A percentile compares a stretch with the other conserved stretches of the same genome.
Evolutionary conservation across 2,888 invertebrate species (phyloP).

Genomic region (Rhamnusium bicolor): DNA sequence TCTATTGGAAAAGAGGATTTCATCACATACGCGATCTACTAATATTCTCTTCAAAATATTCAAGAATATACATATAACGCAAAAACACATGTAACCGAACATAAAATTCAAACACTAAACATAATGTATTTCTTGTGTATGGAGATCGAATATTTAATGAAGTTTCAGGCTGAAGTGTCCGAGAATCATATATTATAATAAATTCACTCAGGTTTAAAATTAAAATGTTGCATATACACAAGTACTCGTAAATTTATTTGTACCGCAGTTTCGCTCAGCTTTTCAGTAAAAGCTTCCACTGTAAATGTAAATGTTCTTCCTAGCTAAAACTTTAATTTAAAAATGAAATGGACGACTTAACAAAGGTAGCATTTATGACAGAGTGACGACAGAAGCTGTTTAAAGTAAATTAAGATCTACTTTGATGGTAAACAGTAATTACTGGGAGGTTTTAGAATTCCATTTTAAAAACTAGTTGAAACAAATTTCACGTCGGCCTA

Average conservation of each 20-base stretch:
- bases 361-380: slow-evolving; percentile 12
- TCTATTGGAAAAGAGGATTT: too few relatives aligned
- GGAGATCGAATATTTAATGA: background rate
- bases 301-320: slow-evolving; percentile 4
- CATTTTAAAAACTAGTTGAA: slow-evolving; percentile 64
- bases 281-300: background rate
- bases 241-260: background rate
- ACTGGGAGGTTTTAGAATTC: slow-evolving; percentile 27
- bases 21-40: too few relatives aligned
- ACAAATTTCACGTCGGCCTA: slow-evolving; percentile 70
- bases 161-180: background rate
- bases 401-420: slow-evolving; percentile 31
- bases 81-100: too few relatives aligned
- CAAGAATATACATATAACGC: too few relatives aligned
- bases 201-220: background rate
- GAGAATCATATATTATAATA: background rate
- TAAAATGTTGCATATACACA: background rate
- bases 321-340: slow-evolving; percentile 15
- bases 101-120: too few relatives aligned
- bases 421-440: slow-evolving; percentile 37
- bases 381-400: slow-evolving; percentile 18
- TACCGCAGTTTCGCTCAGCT: background rate
- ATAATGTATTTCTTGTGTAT: too few relatives aligned
- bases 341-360: slow-evolving; percentile 19
- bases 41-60: too few relatives aligned